phyloP scores from a whole-genome alignment of 2,797 vertebrate species.

The Ispidina lecontei region DNA sequence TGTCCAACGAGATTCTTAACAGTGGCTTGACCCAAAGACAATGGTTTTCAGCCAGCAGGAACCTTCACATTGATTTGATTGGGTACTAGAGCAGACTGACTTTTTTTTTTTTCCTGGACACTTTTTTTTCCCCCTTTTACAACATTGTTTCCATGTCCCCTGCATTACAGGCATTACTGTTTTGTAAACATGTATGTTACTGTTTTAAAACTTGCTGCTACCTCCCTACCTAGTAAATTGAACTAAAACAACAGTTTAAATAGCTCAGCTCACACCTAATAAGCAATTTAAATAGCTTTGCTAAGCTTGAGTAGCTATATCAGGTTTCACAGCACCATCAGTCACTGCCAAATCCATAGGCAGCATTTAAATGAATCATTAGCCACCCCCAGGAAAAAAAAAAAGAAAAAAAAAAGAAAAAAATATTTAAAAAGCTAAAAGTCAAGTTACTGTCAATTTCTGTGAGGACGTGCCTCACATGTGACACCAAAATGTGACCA shows the following conservation, averaged over 20 bases:
- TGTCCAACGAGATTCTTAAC: not conserved
- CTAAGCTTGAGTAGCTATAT: conserved; percentile 53
- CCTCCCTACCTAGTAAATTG: not conserved
- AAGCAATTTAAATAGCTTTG: conserved; percentile 68
- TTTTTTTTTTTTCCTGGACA: not conserved
- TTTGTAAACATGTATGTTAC: not conserved
- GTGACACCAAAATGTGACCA: not conserved
- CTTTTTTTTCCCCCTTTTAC: not conserved
- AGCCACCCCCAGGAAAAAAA: not conserved
- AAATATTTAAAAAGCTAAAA: not conserved
- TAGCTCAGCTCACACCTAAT: conserved; percentile 59
- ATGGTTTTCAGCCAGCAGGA: not conserved
- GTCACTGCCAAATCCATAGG: conserved; percentile 60
- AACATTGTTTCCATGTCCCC: not conserved
- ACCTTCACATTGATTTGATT: not conserved
- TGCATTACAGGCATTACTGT: not conserved
- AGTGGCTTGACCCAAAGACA: not conserved
- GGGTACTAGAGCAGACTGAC: not conserved
- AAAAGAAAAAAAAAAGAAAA: too few relatives aligned
- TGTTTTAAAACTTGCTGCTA: conserved; percentile 1
- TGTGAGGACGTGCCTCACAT: not conserved
- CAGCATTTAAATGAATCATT: conserved; percentile 52
- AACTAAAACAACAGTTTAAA: conserved; percentile 61
- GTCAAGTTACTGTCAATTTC: not conserved
- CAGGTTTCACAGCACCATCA: conserved; percentile 59